Evolutionary conservation across 2,888 invertebrate genomes (phyloP).

Genomic region (Alviniconcha strummeri): DNA sequence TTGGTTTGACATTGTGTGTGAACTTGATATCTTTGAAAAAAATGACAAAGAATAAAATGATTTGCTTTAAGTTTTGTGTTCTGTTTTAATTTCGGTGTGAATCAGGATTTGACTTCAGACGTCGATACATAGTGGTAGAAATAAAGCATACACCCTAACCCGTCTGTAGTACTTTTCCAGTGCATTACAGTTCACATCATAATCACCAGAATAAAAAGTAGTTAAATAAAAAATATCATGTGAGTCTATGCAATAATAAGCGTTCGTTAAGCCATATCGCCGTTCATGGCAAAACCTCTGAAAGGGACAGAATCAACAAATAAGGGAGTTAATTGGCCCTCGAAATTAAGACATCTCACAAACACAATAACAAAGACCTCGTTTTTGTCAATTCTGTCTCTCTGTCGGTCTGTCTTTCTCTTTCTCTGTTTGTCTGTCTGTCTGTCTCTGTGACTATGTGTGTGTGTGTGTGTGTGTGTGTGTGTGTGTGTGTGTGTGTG

Average conservation of each 20-base stretch:
- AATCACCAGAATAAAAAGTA: neutral
- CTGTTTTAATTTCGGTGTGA: too few relatives aligned
- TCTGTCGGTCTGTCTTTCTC: slow-evolving; percentile 9
- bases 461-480: slow-evolving; percentile 3
- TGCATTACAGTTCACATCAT: too few relatives aligned
- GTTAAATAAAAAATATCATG: too few relatives aligned
- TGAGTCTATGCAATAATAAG: too few relatives aligned
- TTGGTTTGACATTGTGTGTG: neutral
- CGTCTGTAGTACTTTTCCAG: too few relatives aligned
- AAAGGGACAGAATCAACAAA: too few relatives aligned
- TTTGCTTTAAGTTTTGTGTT: slow-evolving; percentile 2
- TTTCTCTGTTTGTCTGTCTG: slow-evolving; percentile 25
- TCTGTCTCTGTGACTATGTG: neutral
- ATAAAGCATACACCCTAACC: too few relatives aligned
- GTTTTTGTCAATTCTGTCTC: slow-evolving; percentile 11
- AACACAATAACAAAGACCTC: neutral
- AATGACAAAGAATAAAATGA: slow-evolving; percentile 19
- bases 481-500: neutral
- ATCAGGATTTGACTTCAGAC: too few relatives aligned
- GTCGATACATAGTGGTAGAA: too few relatives aligned
- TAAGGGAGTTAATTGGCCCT: too few relatives aligned
- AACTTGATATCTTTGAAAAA: slow-evolving; percentile 2
- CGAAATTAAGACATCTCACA: neutral
- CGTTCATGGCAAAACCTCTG: too few relatives aligned
- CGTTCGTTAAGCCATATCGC: too few relatives aligned